Percentiles rank a stretch among this genome's conserved stretches.
phyloP scores from a whole-genome alignment of 2,888 invertebrate genomes.

The Scelioninae gen. 1 region DNA sequence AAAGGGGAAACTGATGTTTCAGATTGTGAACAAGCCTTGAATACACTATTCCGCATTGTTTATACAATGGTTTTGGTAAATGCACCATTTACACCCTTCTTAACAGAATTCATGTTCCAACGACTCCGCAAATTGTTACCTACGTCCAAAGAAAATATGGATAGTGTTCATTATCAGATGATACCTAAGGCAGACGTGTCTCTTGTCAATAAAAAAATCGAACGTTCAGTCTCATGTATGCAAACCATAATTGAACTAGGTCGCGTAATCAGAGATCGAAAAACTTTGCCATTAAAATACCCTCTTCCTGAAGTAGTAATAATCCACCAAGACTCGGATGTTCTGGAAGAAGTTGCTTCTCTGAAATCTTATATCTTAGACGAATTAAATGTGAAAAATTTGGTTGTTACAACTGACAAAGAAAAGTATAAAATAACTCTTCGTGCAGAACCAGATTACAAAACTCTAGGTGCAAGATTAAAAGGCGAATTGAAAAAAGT shows the following conservation, averaged over 20 bases:
- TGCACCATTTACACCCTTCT: slow-evolving; percentile 98
- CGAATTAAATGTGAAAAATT: slow-evolving; percentile 95
- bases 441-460: slow-evolving; percentile 97
- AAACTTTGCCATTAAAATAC: slow-evolving; percentile 97
- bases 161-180: slow-evolving; percentile 96
- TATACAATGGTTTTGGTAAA: slow-evolving; percentile 95
- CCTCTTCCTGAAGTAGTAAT: slow-evolving; percentile 98
- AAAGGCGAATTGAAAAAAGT: slow-evolving; percentile 96
- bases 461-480: slow-evolving; percentile 93
- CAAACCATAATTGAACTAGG: slow-evolving; percentile 98
- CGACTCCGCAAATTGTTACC: slow-evolving; percentile 89
- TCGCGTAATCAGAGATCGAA: slow-evolving; percentile 95
- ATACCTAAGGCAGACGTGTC: slow-evolving; percentile 90
- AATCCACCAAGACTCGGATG: slow-evolving; percentile 92
- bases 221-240: slow-evolving; percentile 95
- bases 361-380: slow-evolving; percentile 94
- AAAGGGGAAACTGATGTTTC: slow-evolving; percentile 94
- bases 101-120: slow-evolving; percentile 98
- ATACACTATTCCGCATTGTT: slow-evolving; percentile 94
- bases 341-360: slow-evolving; percentile 91
- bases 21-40: slow-evolving; percentile 93
- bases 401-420: slow-evolving; percentile 95
- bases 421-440: slow-evolving; percentile 95
- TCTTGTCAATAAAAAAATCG: slow-evolving; percentile 93
- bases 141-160: slow-evolving; percentile 85